These are phyloP conservation scores for Mactromeris polynyma DNA, from an alignment of 2,888 invertebrate species.

Conservation along the genomic window DNA sequence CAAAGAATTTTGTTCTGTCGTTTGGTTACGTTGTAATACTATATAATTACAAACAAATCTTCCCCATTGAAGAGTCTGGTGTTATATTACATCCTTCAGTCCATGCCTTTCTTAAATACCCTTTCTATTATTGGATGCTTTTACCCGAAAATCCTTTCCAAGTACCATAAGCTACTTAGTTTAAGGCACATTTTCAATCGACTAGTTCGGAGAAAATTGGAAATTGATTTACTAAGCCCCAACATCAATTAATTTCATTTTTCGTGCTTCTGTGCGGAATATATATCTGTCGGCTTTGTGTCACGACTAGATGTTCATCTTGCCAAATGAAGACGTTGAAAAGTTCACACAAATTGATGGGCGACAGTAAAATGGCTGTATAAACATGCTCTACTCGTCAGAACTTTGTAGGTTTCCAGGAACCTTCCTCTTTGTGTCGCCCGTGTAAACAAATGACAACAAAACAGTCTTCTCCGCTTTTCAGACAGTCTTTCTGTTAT, in stretches of 20 bases:
- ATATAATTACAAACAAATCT: conserved; percentile 41
- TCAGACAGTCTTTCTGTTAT: neutral
- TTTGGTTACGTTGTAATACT: conserved; percentile 29
- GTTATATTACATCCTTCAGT: conserved; percentile 39
- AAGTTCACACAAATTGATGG: conserved; percentile 25
- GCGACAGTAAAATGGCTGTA: conserved; percentile 16
- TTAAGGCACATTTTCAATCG: conserved; percentile 69
- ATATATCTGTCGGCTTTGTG: conserved; percentile 71
- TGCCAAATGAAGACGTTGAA: conserved; percentile 30
- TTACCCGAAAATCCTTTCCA: conserved; percentile 61
- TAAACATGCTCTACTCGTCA: conserved; percentile 13
- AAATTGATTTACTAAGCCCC: conserved; percentile 71
- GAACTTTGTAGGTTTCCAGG: neutral
- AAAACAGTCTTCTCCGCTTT: neutral
- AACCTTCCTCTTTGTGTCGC: neutral
- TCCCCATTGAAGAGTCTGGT: conserved; percentile 16
- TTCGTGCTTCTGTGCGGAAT: conserved; percentile 65
- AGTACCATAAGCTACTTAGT: conserved; percentile 69
- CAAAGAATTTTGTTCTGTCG: conserved; percentile 5
- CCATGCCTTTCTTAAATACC: conserved; percentile 42
- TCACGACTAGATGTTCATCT: conserved; percentile 45
- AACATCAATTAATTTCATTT: conserved; percentile 73
- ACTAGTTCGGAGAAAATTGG: conserved; percentile 69
- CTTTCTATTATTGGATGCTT: conserved; percentile 66
- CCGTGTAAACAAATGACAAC: neutral